Base-by-base conservation (phyloP, 1,140 invertebrate genomes). In the Drosophila repletoides region DNA sequence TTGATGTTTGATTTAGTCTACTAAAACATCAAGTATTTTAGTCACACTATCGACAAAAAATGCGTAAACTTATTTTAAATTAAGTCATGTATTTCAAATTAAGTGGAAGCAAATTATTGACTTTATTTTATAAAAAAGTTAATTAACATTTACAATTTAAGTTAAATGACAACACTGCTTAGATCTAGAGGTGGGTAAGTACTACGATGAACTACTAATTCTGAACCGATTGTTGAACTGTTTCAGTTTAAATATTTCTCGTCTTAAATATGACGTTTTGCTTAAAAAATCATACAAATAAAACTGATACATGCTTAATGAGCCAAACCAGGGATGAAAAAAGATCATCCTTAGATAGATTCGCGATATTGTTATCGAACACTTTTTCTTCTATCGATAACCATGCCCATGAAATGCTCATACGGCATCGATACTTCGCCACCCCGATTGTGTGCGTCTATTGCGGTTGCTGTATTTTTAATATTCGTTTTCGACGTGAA, bases 401-500 rank as follows among this genome's bases (percentile, higher is more conserved):
- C 0, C 12, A 7, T 34, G n/a, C 12, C 7, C 14, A 6, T 19
- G 4, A 36, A 28, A n/a, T 66, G 28, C 43, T 49, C 15, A 49
- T 17, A 12, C 40, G 28, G 63, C 49, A 66, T 61, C 58, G 48
- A 68, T 55, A 68, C 58, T 63, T 33, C 22, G 33, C 24, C 17
- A 69, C 31, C 43, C 48, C 26, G 36, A 63, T 61, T 53, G 51
- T 55, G 43, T 71, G 71, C 52, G 70, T 61, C 60, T 55, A 21
- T 58, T 63, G 45, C 58, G 60, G 26, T 52, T 68, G 40, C 69
- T 59, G 49, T 38, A 55, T 76, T 76, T 73, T 86, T 64, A 65
- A 80, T 70, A 70, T 69, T 76, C 53, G 61, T 45, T 79, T 80
- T 65, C 36, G 28, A 17, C 52, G 79, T 77, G 52, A 81, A 77